Evolutionary conservation across 1,140 invertebrate species (phyloP).

Genomic region (Laodelphax striatellus): DNA sequence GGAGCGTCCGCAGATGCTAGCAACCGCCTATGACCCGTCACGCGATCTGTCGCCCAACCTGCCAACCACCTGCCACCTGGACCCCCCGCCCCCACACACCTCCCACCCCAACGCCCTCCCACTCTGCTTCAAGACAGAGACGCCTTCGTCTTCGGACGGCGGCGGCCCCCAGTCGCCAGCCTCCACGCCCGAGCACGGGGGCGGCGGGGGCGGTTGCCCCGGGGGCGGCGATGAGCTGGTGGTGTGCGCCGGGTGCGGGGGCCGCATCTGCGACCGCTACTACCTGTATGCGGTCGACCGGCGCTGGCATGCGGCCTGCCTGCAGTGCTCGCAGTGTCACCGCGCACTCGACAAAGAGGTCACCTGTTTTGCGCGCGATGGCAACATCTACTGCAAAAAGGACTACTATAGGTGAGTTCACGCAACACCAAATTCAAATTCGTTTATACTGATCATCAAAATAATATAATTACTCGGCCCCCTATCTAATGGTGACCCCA

Average conservation of each 20-base stretch:
- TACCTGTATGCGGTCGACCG: conserved; percentile 79
- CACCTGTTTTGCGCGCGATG: conserved; percentile 87
- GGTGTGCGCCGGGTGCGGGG: conserved; percentile 75
- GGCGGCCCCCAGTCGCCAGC: conserved; percentile 27
- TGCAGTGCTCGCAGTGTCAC: conserved; percentile 85
- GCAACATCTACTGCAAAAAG: conserved; percentile 93
- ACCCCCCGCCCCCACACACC: conserved; percentile 33
- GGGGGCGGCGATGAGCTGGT: conserved; percentile 23
- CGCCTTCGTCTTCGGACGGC: conserved; percentile 31
- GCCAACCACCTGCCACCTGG: conserved; percentile 42
- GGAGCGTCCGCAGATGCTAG: conserved; percentile 32
- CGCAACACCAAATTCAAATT: neutral
- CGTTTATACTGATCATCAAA: no score
- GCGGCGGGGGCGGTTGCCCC: conserved; percentile 27
- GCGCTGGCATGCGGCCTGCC: conserved; percentile 84
- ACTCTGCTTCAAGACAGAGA: conserved; percentile 30
- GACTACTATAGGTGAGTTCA: conserved; percentile 88
- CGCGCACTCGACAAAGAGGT: conserved; percentile 80
- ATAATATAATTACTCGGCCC: no score
- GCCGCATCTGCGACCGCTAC: conserved; percentile 74
- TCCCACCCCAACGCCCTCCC: conserved; percentile 34
- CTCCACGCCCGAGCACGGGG: conserved; percentile 28
- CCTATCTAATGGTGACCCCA: no score
- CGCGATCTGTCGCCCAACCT: conserved; percentile 58
- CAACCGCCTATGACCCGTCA: conserved; percentile 53